Percentiles rank a stretch among this genome's conserved stretches.
Evolutionary conservation across 2,797 vertebrate species (phyloP).

Genomic region (Lepus oiostolus): DNA sequence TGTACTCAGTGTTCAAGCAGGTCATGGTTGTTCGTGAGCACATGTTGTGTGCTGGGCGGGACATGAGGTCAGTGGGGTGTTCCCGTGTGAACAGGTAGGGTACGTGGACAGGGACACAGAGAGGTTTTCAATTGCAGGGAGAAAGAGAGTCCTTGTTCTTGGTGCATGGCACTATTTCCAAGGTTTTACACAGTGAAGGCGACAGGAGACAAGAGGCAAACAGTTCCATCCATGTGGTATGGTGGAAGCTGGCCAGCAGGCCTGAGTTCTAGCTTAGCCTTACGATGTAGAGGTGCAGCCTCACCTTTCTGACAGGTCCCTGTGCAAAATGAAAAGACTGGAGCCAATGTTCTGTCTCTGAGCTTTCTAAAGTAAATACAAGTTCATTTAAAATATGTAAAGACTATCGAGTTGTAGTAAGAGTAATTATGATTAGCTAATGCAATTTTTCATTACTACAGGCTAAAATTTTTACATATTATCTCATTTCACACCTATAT

Average conservation of each 20-base stretch:
- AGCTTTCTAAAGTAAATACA: slow-evolving; percentile 16
- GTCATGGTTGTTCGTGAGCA: neutral
- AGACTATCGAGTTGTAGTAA: neutral
- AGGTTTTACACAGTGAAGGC: neutral
- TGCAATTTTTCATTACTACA: neutral
- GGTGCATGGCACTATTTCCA: neutral
- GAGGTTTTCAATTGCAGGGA: neutral
- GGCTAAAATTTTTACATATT: slow-evolving; percentile 1
- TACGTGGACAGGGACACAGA: neutral
- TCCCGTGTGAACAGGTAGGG: neutral
- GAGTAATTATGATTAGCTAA: neutral
- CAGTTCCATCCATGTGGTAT: neutral
- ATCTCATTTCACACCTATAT: neutral
- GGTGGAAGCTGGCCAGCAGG: neutral
- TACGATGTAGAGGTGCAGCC: neutral
- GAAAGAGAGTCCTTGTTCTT: neutral
- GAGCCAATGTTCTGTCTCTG: neutral
- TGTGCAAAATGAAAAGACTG: neutral
- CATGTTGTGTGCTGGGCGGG: neutral
- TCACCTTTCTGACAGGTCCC: neutral
- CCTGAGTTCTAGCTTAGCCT: neutral
- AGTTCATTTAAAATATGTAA: neutral
- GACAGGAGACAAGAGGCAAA: neutral
- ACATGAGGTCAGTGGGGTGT: neutral
- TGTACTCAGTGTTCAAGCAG: neutral